Evolutionary conservation across 2,113 vertebrate genomes (phyloP).

Genomic region (Malurus elegans): DNA sequence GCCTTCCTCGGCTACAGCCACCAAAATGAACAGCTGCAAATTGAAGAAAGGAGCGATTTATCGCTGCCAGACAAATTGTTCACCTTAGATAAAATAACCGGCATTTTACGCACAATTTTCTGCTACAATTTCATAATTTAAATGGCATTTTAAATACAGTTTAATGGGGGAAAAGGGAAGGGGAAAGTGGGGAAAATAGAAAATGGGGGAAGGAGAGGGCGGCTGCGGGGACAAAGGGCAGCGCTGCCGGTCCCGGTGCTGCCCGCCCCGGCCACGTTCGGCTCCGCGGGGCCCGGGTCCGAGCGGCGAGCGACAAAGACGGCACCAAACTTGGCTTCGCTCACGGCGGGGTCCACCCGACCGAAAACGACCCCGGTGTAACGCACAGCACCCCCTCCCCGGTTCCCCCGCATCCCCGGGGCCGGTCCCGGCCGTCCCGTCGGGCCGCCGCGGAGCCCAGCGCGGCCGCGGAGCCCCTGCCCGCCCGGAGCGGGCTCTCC

Average conservation of each 20-base stretch:
- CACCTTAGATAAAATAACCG: constrained; percentile 85
- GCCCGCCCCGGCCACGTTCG: background rate
- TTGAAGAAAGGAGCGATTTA: constrained; percentile 83
- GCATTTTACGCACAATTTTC: constrained; percentile 83
- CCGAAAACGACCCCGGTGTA: background rate
- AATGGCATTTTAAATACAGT: constrained; percentile 85
- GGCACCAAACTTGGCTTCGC: background rate
- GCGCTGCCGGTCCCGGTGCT: background rate
- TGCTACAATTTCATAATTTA: constrained; percentile 84
- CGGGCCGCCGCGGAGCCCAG: background rate
- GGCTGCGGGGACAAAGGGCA: background rate
- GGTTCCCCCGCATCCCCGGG: background rate
- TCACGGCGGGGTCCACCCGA: background rate
- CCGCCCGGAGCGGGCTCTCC: background rate
- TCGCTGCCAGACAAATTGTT: constrained; percentile 84
- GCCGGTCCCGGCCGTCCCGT: background rate
- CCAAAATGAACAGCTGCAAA: constrained; percentile 92
- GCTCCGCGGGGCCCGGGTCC: background rate
- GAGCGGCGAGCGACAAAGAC: background rate
- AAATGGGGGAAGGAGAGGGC: background rate
- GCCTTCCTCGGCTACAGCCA: constrained; percentile 68
- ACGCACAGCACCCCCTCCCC: fast-evolving
- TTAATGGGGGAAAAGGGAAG: constrained; percentile 67
- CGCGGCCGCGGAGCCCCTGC: constrained; percentile 7
- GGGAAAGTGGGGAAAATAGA: background rate